Base-by-base conservation (phyloP, 2,888 invertebrate species). In the Melolontha melolontha region DNA sequence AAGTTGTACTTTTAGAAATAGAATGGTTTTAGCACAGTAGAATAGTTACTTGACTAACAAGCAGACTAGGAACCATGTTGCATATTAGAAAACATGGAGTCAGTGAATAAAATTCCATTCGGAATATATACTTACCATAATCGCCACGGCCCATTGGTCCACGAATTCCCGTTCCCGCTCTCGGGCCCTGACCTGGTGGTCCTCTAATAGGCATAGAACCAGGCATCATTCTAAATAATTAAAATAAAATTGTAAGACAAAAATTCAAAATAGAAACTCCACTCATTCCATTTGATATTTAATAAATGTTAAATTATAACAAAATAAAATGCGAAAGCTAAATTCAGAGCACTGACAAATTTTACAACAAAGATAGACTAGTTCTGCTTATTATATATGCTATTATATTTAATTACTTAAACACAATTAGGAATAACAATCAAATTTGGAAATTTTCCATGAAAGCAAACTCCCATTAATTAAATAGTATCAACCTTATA, bases 141-240 rank as follows among this genome's bases (percentile, higher is more conserved):
- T 95, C 95, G 76, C 94, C 93, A 79, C 93, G 89, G 74, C 94
- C 91, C 89, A 94, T 90, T 71, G 91, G 89, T 80, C 90, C 87
- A 83, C 92, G 84, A 84, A 88, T 86, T 76, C 87, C 85, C 73
- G 84, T 87, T 70, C 86, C 84, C 65, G 85, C 83, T 49, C 85
- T 73, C 8, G 80, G 78, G 49, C 79, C 78, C 71, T 79, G 78
- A 47, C 83, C 82, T 2, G 81, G 82, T 22, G 82, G 82, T 75
- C 89, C 87, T 73, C 90, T 86, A 79, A 89, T 86, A 79, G 91
- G 86, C 81, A 89, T 87, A 72, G 86, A 85, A 68, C 83, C 82
- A 12, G 88, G 86, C 87, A 92, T 90, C 88, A 91, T 90, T 79
- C 90, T 82, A 72, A 34, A 66, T 69, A 70, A 55, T 44, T 12